Evolutionary conservation across 2,888 invertebrate genomes (phyloP).

Genomic region (Sphaerophoria rueppellii): DNA sequence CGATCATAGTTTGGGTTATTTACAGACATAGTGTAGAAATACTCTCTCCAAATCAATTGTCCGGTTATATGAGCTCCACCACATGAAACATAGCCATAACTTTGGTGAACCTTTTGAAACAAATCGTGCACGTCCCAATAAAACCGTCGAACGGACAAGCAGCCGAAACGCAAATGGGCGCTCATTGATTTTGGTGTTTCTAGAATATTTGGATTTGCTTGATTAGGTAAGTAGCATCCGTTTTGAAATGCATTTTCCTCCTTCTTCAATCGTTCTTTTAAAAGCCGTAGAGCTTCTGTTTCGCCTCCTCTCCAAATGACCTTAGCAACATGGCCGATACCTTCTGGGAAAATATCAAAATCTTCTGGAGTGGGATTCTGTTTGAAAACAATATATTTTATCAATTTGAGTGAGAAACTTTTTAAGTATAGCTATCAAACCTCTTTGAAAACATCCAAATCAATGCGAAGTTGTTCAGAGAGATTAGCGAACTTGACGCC

Average conservation of each 20-base stretch:
- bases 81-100: conserved; percentile 74
- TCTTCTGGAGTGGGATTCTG: conserved; percentile 85
- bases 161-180: conserved; percentile 88
- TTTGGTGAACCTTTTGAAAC: conserved; percentile 84
- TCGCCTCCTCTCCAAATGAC: conserved; percentile 87
- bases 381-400: not conserved
- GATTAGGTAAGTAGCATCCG: conserved; percentile 87
- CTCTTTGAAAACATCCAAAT: conserved; percentile 83
- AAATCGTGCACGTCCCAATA: conserved; percentile 88
- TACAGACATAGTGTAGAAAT: conserved; percentile 90
- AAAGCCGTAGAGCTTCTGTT: conserved; percentile 84
- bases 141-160: conserved; percentile 87
- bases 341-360: conserved; percentile 83
- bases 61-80: conserved; percentile 83
- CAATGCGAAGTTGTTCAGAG: conserved; percentile 82
- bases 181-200: conserved; percentile 87
- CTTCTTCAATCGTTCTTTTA: conserved; percentile 84
- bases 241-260: conserved; percentile 83
- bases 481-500: conserved; percentile 83
- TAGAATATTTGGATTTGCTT: conserved; percentile 86
- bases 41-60: conserved; percentile 90
- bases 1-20: conserved; percentile 87
- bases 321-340: conserved; percentile 77
- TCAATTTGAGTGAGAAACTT: not conserved
- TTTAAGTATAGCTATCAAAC: conserved; percentile 76